A percentile compares a stretch with the other conserved stretches of the same genome.
phyloP scores from a whole-genome alignment of 2,888 invertebrate genomes.

The Aleiodes leptofemur region DNA sequence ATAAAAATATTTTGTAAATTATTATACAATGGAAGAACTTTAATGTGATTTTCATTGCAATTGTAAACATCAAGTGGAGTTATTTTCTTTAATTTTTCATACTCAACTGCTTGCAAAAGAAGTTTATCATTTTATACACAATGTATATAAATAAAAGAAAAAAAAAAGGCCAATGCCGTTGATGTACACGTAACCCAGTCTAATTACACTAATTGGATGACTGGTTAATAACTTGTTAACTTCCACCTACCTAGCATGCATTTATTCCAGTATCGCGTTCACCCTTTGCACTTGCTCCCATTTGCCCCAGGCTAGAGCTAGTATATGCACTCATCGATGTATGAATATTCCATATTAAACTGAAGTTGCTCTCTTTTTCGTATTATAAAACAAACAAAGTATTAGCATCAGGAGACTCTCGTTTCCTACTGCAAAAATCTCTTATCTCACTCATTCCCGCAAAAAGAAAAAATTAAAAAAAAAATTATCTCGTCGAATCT shows the following conservation, averaged over 20 bases:
- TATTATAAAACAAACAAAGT: too few relatives aligned
- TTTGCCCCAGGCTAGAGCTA: neutral
- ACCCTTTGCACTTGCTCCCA: constrained; percentile 20
- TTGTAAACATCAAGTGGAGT: too few relatives aligned
- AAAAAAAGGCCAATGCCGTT: neutral
- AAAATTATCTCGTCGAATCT: too few relatives aligned
- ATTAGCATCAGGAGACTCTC: too few relatives aligned
- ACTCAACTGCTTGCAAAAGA: neutral
- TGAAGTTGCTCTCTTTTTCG: too few relatives aligned
- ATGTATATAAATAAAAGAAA: neutral
- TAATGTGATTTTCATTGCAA: too few relatives aligned
- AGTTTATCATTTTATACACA: constrained; percentile 10
- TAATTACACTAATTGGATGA: constrained; percentile 57
- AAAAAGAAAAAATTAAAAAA: too few relatives aligned
- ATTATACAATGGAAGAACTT: too few relatives aligned
- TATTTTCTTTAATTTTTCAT: neutral
- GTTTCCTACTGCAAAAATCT: too few relatives aligned
- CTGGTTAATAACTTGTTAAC: constrained; percentile 57
- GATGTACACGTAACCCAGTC: constrained; percentile 28
- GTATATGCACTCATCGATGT: too few relatives aligned
- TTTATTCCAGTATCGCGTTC: constrained; percentile 28
- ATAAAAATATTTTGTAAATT: neutral
- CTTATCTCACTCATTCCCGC: too few relatives aligned
- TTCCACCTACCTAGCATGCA: constrained; percentile 45
- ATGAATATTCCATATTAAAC: too few relatives aligned